A percentile compares a stretch with the other conserved stretches of the same genome.
phyloP scores from a whole-genome alignment of 2,888 invertebrate genomes.

The Theretra japonica region DNA sequence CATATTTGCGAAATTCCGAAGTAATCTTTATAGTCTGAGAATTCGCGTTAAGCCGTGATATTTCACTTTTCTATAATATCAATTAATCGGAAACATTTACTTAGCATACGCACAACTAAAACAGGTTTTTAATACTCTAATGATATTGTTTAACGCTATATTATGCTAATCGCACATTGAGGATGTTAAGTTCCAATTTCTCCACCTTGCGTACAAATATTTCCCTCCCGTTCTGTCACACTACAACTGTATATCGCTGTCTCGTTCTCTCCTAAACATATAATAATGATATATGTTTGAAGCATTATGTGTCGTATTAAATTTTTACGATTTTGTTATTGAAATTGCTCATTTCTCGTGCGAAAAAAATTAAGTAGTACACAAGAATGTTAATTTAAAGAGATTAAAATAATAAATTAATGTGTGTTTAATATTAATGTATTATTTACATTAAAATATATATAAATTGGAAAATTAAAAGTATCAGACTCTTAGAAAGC shows the following conservation, averaged over 20 bases:
- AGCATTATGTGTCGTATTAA: background rate
- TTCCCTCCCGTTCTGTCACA: background rate
- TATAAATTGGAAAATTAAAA: too few relatives aligned
- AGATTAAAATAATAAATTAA: background rate
- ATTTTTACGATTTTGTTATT: constrained; percentile 2
- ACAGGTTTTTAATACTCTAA: constrained; percentile 5
- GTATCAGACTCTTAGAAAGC: too few relatives aligned
- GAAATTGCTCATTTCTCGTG: constrained; percentile 5
- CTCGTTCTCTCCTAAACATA: background rate
- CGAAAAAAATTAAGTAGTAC: background rate
- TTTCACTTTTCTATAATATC: background rate
- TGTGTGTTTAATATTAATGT: too few relatives aligned
- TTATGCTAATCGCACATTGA: constrained; percentile 16
- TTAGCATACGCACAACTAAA: background rate
- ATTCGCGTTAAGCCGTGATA: too few relatives aligned
- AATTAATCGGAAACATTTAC: too few relatives aligned
- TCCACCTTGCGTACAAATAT: background rate
- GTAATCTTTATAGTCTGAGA: too few relatives aligned
- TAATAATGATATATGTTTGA: background rate
- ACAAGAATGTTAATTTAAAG: background rate
- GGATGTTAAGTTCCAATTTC: constrained; percentile 22
- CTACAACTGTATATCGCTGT: background rate
- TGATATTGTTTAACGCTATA: constrained; percentile 8
- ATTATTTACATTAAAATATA: too few relatives aligned
- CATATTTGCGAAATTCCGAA: too few relatives aligned